These are phyloP conservation scores for Physella acuta DNA, from an alignment of 1,140 invertebrate genomes.

Conservation along the genomic window DNA sequence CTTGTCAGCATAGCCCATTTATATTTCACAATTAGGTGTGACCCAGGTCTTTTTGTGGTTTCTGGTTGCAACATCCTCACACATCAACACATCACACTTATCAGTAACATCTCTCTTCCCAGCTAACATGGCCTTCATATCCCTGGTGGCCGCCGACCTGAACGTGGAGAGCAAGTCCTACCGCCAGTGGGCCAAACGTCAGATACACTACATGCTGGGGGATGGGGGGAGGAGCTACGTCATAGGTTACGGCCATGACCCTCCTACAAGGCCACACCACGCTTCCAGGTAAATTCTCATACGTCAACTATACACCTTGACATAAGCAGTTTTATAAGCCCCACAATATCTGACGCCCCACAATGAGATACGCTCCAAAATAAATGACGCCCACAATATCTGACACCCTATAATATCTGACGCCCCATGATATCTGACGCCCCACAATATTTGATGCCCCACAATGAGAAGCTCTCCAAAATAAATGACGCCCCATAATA, in stretches of 20 bases:
- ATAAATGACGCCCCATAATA: too few relatives aligned
- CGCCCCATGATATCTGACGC: too few relatives aligned
- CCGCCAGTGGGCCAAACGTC: slow-evolving; percentile 65
- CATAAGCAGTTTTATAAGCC: too few relatives aligned
- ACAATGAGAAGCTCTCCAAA: too few relatives aligned
- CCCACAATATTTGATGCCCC: too few relatives aligned
- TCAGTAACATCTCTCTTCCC: background rate
- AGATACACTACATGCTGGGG: slow-evolving; percentile 70
- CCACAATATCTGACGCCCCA: background rate
- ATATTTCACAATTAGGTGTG: too few relatives aligned
- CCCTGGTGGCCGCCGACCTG: slow-evolving; percentile 44
- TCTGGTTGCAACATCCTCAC: too few relatives aligned
- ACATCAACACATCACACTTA: too few relatives aligned
- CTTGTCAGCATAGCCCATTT: too few relatives aligned
- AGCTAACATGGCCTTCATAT: slow-evolving; percentile 44
- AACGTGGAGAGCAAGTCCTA: slow-evolving; percentile 44
- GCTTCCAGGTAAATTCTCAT: slow-evolving; percentile 27
- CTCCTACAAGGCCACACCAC: slow-evolving; percentile 61
- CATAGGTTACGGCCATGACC: slow-evolving; percentile 68
- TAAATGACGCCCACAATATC: background rate
- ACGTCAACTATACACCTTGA: too few relatives aligned
- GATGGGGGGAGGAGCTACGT: slow-evolving; percentile 65
- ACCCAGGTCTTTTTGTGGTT: too few relatives aligned
- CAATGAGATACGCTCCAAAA: background rate
- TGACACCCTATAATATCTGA: too few relatives aligned